Evolutionary conservation across 2,888 invertebrate species (phyloP), one percentile per base, ranked within the genome.

Genomic region (Eudiplozoon nipponicum): DNA sequence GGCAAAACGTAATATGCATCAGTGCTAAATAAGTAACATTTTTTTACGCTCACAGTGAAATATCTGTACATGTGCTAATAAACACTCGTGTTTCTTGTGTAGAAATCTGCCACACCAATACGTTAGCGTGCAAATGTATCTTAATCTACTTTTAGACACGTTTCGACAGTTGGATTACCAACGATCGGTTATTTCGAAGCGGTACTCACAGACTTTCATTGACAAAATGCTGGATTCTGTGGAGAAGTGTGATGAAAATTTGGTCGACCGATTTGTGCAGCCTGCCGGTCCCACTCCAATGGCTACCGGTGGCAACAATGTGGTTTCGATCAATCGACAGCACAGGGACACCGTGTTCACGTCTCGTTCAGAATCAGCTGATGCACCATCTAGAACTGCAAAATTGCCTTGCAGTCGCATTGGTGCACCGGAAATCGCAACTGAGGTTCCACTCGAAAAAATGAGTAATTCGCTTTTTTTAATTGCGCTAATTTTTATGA

Each of bases 131-230:
- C n/a, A n/a, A n/a, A n/a, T n/a, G n/a, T n/a, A n/a, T n/a, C 9
- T 26, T 11, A 11, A 11, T 26, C 11, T 26, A n/a, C 13, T 13
- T 36, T 28, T 17, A 36, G 36, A 36, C 28, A n/a, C 17, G 13
- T 36, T 36, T 22, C 13, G n/a, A 22, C 36, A 36, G 15, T 26
- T 36, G 4, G 22, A 22, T 4, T 36, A 26, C 28, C 36, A 36
- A 36, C 22, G 22, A 22, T 36, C 36, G 5, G 36, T 36, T 9
- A 36, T 36, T 7, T 3, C 7, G 9, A 20, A 36, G n/a, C 29
- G 36, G 3, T 36, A 36, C 28, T 22, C 20, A n/a, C 26, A 36
- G 7, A n/a, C 20, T n/a, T 36, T 26, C 26, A 28, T 36, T n/a
- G 11, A 5, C 26, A 17, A 22, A 13, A 36, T 36, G 36, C 36